Evolutionary conservation across 2,113 vertebrate species (phyloP).

Genomic region (Rostratula benghalensis): DNA sequence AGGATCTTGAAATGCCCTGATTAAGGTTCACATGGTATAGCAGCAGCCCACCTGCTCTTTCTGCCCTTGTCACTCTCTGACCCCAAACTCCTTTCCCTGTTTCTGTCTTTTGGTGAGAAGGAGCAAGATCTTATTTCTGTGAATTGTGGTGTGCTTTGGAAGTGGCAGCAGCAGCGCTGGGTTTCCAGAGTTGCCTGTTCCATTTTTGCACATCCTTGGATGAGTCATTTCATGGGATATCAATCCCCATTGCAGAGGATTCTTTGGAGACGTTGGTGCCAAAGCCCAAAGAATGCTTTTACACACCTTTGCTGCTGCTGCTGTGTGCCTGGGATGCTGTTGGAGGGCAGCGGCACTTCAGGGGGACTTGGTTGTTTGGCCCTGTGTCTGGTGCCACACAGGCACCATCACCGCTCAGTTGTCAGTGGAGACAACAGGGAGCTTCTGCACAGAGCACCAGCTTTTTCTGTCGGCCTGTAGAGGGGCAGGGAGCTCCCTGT

Average conservation of each 20-base stretch:
- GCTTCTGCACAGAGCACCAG: not conserved
- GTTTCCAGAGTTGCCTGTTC: not conserved
- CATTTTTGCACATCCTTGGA: not conserved
- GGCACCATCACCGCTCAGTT: not conserved
- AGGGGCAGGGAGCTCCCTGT: fast-evolving
- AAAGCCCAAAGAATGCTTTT: not conserved
- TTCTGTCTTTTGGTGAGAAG: fast-evolving
- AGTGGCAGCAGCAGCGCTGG: not conserved
- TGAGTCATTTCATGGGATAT: not conserved
- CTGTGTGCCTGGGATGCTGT: not conserved
- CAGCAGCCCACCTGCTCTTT: not conserved
- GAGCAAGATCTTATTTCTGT: not conserved
- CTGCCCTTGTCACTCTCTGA: not conserved
- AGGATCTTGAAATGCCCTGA: not conserved
- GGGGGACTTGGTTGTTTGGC: fast-evolving
- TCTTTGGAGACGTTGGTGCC: not conserved
- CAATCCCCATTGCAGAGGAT: not conserved
- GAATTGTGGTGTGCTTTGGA: not conserved
- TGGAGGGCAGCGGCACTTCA: not conserved
- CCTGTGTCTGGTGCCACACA: not conserved
- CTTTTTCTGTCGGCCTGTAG: not conserved
- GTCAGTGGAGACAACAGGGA: not conserved
- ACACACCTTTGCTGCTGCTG: not conserved
- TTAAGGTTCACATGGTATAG: not conserved
- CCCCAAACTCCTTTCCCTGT: not conserved